Evolutionary conservation across 2,888 invertebrate species (phyloP), one percentile per base, ranked within the genome.

Genomic region (Entomobrya proxima): DNA sequence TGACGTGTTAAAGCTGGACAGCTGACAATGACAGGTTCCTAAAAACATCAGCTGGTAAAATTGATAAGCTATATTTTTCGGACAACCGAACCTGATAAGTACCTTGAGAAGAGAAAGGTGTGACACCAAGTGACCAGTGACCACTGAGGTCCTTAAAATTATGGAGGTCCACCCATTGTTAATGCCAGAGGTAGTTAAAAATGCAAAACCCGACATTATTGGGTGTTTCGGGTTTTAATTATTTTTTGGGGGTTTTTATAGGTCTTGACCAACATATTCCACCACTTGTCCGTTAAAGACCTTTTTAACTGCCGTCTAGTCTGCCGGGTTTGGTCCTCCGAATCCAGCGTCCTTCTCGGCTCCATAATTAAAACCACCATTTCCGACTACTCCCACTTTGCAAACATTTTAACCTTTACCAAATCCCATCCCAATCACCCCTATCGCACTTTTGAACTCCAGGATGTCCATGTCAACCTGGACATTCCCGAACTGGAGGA

Each of bases 111-210:
- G n/a, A n/a, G n/a, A n/a, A n/a, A n/a, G n/a, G n/a, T n/a, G n/a
- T n/a, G n/a, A n/a, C n/a, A n/a, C n/a, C n/a, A n/a, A n/a, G n/a
- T n/a, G n/a, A n/a, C n/a, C n/a, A n/a, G n/a, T n/a, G n/a, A n/a
- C n/a, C n/a, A n/a, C n/a, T n/a, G n/a, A n/a, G n/a, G n/a, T n/a
- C n/a, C n/a, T n/a, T n/a, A n/a, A n/a, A n/a, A n/a, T n/a, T n/a
- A 78, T 84, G 72, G 78, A 77, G 6, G 78, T 78, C 7, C 80
- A 88, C 21, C 86, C 86, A 3, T 64, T 86, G 27, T 13, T 82
- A 40, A 55, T 86, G 67, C 86, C 88, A 24, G 88, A 88, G 88
- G 88, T 88, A 86, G n/a, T n/a, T n/a, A n/a, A n/a, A n/a, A 40
- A 40, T 11, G 15, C 15, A 11, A 40, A 40, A 40, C 44, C 15